Percentiles rank a stretch among this genome's conserved stretches.
phyloP scores from a whole-genome alignment of 1,140 invertebrate genomes.

The Drepana arcuata region DNA sequence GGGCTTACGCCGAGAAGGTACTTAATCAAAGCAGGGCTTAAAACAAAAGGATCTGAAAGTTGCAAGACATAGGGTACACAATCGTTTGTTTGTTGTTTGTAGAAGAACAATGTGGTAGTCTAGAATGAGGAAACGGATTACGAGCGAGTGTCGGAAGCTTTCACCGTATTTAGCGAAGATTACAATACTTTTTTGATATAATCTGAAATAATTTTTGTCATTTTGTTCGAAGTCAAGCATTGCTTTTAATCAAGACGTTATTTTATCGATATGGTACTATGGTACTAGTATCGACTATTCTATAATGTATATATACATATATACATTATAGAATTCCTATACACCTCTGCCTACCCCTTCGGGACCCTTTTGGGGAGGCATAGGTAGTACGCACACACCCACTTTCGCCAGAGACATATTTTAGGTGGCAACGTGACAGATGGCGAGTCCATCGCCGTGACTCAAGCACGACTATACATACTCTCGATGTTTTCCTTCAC shows the following conservation, averaged over 20 bases:
- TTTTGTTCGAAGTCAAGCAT: no score
- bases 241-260: slow-evolving; percentile 5
- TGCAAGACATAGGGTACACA: slow-evolving; percentile 1
- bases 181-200: slow-evolving; percentile 22
- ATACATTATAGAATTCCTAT: no score
- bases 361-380: no score
- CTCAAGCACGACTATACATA: no score
- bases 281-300: background rate
- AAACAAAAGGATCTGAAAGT: slow-evolving; percentile 8
- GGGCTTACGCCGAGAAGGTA: slow-evolving; percentile 27
- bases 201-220: no score
- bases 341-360: no score
- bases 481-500: no score
- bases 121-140: slow-evolving; percentile 34
- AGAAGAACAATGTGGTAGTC: slow-evolving; percentile 21
- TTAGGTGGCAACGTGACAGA: no score
- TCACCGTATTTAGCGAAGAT: slow-evolving; percentile 30
- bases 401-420: no score
- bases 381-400: no score
- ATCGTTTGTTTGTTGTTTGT: slow-evolving; percentile 1
- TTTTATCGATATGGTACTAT: slow-evolving; percentile 4
- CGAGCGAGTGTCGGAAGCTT: slow-evolving; percentile 26
- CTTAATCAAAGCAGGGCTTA: slow-evolving; percentile 6
- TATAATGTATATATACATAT: no score
- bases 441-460: no score